Evolutionary conservation across 2,888 invertebrate species (phyloP), one percentile per base, ranked within the genome.

Genomic region (Tenthredo distinguenda): DNA sequence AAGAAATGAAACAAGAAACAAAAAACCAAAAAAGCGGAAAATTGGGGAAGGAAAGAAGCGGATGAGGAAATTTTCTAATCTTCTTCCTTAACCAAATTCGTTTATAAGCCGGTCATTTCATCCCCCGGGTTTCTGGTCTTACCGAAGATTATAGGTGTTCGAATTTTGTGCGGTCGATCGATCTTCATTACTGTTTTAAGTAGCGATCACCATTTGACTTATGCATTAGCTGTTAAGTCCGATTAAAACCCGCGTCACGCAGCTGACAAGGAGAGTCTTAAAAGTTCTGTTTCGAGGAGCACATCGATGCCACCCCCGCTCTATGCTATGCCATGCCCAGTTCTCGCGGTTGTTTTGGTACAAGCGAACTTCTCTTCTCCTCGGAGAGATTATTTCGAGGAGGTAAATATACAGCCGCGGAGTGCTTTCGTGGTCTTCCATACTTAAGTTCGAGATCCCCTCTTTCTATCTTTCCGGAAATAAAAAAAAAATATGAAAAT

Each of bases 171-270:
- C n/a, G 15, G 21, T 18, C 81, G 81, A 81, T 81, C 81, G 81
- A 81, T 81, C 81, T 62, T 81, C 81, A 81, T 81, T 81, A 62
- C 40, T 40, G 81, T 37, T 81, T 37, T 62, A 81, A 81, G 81
- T 81, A 81, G 62, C 58, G 81, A 62, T 81, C 58, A 62, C 21
- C 26, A 40, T 81, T 81, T 81, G 81, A 81, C 81, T 81, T 81
- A 81, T 81, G 81, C 81, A 81, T 81, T 62, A 81, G 81, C 34
- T 37, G 15, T 26, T 81, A 26, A 81, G 37, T 62, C 34, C 37
- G 58, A 62, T 81, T 81, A 81, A 81, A 62, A 81, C 62, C 62
- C 81, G 40, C 21, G 62, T 81, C 81, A 81, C 81, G 81, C 81
- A 62, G 62, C 34, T 77, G 37, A n/a, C 26, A 26, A 26, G n/a